phyloP scores from a whole-genome alignment of 2,888 invertebrate genomes.

The Pseudococcus viburni region DNA sequence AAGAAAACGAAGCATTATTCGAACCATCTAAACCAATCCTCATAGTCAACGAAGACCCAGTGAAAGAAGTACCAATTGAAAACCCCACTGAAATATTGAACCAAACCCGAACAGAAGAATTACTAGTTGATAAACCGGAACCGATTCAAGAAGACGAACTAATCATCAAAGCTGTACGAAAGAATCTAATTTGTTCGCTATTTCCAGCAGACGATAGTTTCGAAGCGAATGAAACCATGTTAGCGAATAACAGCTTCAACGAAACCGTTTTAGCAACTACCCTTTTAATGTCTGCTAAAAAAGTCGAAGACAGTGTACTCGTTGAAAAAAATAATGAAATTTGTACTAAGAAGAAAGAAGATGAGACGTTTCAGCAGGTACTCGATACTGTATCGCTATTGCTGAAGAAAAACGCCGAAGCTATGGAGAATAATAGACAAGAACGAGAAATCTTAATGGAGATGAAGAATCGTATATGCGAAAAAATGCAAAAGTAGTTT shows the following conservation, averaged over 20 bases:
- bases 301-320: background rate
- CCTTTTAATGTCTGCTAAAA: background rate
- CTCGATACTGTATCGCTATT: background rate
- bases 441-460: background rate
- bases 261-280: conserved; percentile 7
- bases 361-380: conserved; percentile 9
- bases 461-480: background rate
- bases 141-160: background rate
- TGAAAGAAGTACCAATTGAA: background rate
- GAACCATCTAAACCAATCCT: background rate
- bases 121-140: background rate
- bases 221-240: conserved; percentile 43
- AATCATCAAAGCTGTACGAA: conserved; percentile 10
- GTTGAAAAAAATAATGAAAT: background rate
- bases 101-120: background rate
- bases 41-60: background rate
- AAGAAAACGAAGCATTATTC: background rate
- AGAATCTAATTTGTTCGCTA: conserved; percentile 1
- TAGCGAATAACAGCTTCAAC: conserved; percentile 8
- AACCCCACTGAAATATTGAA: background rate
- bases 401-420: background rate
- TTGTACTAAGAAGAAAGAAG: background rate
- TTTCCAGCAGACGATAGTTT: conserved; percentile 27
- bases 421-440: conserved; percentile 23
- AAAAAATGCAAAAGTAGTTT: conserved; percentile 1